Evolutionary conservation across 2,888 invertebrate genomes (phyloP).

Genomic region (Lasioglossum villosulum): DNA sequence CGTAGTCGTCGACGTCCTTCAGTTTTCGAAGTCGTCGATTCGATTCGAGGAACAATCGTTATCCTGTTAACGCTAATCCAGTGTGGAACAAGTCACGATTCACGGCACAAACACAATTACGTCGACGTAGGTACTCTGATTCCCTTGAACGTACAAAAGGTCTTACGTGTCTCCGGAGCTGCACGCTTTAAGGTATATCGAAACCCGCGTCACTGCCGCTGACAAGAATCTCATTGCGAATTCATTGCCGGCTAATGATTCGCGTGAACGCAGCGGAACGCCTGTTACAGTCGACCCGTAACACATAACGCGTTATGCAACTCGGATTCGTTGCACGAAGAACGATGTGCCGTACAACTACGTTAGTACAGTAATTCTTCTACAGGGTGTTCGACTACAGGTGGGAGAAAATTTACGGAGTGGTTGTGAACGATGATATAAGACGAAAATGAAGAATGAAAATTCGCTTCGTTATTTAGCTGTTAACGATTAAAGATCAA

Average conservation of each 20-base stretch:
- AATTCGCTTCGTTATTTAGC: too few species aligned
- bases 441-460: too few species aligned
- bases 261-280: background rate
- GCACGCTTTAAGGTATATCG: constrained; percentile 11
- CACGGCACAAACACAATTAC: constrained; percentile 50
- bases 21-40: constrained; percentile 37
- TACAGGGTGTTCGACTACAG: too few species aligned
- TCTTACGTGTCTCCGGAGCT: constrained; percentile 17
- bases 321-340: background rate
- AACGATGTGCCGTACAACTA: background rate
- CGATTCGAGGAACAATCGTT: constrained; percentile 53
- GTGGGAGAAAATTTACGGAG: too few species aligned
- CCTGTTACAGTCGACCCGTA: background rate
- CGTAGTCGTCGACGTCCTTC: constrained; percentile 10
- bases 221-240: constrained; percentile 21
- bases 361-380: too few species aligned
- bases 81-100: constrained; percentile 37
- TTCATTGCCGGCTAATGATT: constrained; percentile 4
- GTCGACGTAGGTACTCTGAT: constrained; percentile 25
- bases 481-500: too few species aligned
- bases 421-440: too few species aligned
- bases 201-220: constrained; percentile 13
- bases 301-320: background rate
- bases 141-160: constrained; percentile 19
- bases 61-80: constrained; percentile 51